Evolutionary conservation across 2,797 vertebrate genomes (phyloP).

Genomic region (Dallia pectoralis): DNA sequence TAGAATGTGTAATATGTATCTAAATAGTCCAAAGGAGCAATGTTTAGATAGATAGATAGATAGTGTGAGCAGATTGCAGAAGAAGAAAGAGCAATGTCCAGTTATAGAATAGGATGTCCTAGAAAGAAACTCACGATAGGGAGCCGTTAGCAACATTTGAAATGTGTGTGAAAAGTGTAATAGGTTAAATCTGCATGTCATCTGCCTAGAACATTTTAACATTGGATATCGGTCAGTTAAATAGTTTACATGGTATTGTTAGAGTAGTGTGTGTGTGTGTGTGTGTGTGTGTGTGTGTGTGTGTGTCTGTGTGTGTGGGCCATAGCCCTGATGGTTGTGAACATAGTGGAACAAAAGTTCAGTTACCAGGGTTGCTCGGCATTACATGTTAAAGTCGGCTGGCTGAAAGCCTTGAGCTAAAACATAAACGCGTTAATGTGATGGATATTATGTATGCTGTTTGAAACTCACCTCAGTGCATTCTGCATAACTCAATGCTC

Average conservation of each 20-base stretch:
- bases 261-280: background rate
- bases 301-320: slow-evolving; percentile 4
- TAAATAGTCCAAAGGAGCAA: no score
- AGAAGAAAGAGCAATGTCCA: no score
- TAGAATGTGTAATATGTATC: no score
- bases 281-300: no score
- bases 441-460: slow-evolving; percentile 22
- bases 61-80: no score
- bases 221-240: background rate
- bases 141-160: no score
- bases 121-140: no score
- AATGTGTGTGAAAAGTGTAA: no score
- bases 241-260: background rate
- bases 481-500: slow-evolving; percentile 17
- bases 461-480: slow-evolving; percentile 34
- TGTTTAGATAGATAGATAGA: no score
- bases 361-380: background rate
- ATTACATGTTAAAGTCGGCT: background rate
- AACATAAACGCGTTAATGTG: slow-evolving; percentile 6
- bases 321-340: background rate
- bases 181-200: background rate
- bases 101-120: no score
- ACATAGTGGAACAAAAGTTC: background rate
- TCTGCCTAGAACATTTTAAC: background rate
- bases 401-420: slow-evolving; percentile 8